Evolutionary conservation across 1,140 invertebrate species (phyloP).

Genomic region (Sminthurides bifidus): DNA sequence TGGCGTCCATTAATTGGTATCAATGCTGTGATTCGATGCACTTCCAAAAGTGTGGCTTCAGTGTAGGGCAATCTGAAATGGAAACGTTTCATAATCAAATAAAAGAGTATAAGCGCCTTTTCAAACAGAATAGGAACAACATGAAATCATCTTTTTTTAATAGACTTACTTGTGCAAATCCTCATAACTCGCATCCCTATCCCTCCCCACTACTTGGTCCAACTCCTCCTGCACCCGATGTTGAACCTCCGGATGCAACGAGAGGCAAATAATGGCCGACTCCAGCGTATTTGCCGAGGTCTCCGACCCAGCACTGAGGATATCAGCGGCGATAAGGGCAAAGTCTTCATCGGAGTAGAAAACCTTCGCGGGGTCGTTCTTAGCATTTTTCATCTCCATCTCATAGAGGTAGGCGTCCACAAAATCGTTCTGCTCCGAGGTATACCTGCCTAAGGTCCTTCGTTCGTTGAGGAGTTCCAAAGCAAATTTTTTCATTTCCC

Average conservation of each 20-base stretch:
- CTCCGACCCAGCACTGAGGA: conserved; percentile 6
- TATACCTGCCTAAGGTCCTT: background rate
- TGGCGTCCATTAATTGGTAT: background rate
- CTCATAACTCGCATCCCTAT: background rate
- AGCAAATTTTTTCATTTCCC: too few relatives aligned
- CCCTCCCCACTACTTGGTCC: background rate
- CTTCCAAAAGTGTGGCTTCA: background rate
- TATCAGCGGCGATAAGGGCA: background rate
- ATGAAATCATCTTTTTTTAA: background rate
- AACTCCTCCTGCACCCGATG: background rate
- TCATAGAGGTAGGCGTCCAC: background rate
- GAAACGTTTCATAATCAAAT: background rate
- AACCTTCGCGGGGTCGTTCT: background rate
- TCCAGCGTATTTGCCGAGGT: background rate
- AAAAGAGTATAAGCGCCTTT: too few relatives aligned
- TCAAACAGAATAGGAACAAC: too few relatives aligned
- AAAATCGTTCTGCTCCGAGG: background rate
- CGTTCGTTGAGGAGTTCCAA: background rate
- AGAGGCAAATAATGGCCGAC: conserved; percentile 4
- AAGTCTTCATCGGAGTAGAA: background rate
- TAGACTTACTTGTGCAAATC: background rate
- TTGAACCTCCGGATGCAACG: conserved; percentile 4
- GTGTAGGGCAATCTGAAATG: conserved; percentile 4
- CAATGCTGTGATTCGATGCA: conserved; percentile 1
- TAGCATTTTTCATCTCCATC: conserved; percentile 1